A percentile compares a stretch with the other conserved stretches of the same genome.
Evolutionary conservation across 2,888 invertebrate genomes (phyloP).

Genomic region (Conistra vaccinii): DNA sequence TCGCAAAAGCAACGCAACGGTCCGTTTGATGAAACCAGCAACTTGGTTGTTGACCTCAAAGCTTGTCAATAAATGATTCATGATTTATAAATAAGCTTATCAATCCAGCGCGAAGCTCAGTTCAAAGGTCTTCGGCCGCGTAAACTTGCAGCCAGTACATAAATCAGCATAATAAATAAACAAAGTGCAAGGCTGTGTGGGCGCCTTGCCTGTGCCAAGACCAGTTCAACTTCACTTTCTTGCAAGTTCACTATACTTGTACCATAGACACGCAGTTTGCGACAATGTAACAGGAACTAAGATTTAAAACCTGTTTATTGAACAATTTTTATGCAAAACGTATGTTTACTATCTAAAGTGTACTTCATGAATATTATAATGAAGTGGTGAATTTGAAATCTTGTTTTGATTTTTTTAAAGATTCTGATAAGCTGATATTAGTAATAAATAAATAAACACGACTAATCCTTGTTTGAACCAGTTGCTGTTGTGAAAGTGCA

Average conservation of each 20-base stretch:
- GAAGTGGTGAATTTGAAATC: slow-evolving; percentile 2
- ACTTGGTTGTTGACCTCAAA: slow-evolving; percentile 51
- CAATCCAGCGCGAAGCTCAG: slow-evolving; percentile 66
- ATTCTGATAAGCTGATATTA: not conserved
- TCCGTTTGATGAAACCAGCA: slow-evolving; percentile 23
- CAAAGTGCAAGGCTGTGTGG: slow-evolving; percentile 59
- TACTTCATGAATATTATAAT: slow-evolving; percentile 34
- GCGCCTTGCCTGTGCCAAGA: slow-evolving; percentile 51
- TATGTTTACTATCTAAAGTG: slow-evolving; percentile 19
- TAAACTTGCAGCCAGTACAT: slow-evolving; percentile 63
- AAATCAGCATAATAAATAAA: slow-evolving; percentile 66
- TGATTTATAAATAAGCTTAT: slow-evolving; percentile 68
- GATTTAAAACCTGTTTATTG: slow-evolving; percentile 33
- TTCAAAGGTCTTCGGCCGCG: slow-evolving; percentile 73
- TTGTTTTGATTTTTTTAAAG: slow-evolving; percentile 3
- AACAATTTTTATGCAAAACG: slow-evolving; percentile 24
- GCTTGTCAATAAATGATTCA: slow-evolving; percentile 64
- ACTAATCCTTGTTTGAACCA: not conserved
- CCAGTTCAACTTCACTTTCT: slow-evolving; percentile 65
- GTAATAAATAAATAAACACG: slow-evolving; percentile 6
- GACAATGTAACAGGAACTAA: slow-evolving; percentile 47
- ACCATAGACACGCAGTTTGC: slow-evolving; percentile 20
- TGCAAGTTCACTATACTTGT: slow-evolving; percentile 46
- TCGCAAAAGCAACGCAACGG: not conserved
- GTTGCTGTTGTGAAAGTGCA: not conserved